Evolutionary conservation across 2,888 invertebrate genomes (phyloP), one percentile per base, ranked within the genome.

Genomic region (Azorinus chamasolen): DNA sequence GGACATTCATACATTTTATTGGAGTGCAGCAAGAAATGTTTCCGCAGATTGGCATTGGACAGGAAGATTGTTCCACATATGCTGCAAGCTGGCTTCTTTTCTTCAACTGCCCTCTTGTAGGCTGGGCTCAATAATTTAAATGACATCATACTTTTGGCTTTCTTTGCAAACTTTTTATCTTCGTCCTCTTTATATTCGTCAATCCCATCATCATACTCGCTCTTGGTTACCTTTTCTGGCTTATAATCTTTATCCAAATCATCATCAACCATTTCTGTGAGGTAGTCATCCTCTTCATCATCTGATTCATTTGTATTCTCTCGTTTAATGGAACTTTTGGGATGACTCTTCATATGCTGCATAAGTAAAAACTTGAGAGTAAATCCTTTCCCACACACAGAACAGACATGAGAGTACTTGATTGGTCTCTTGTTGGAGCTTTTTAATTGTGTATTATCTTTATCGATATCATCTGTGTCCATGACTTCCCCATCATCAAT

Each of bases 1-100:
- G 77, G 77, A 59, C 77, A 78, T 32, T 78, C 77, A 61, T 78
- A 78, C 64, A 72, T 64, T 25, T 68, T 54, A 27, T 72, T 55
- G 12, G 72, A 58, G 61, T 78, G 77, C 22, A 78, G 54, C 14
- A 78, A 46, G 32, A 46, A 69, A 51, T 78, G 77, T 24, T 66
- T 66, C 39, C 65, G 58, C 51, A 72, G 37, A 59, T 72, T 78
- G 0, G 69, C 68, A 24, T 12, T n/a, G 41, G 62, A 50, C 4
- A 66, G 16, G 37, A 77, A 77, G 5, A 51, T 41, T 54, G 50
- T 58, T 2, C 65, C 75, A 61, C 75, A 75, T 25, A 64, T 54
- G 16, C 48, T 39, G 59, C 75, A 75, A 8, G 20, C 53, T 8
- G 75, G 75, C 25, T 69, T 71, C 14, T 20, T 22, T 37, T 51